phyloP scores from a whole-genome alignment of 2,888 invertebrate genomes.

The Pachymerium ferrugineum region DNA sequence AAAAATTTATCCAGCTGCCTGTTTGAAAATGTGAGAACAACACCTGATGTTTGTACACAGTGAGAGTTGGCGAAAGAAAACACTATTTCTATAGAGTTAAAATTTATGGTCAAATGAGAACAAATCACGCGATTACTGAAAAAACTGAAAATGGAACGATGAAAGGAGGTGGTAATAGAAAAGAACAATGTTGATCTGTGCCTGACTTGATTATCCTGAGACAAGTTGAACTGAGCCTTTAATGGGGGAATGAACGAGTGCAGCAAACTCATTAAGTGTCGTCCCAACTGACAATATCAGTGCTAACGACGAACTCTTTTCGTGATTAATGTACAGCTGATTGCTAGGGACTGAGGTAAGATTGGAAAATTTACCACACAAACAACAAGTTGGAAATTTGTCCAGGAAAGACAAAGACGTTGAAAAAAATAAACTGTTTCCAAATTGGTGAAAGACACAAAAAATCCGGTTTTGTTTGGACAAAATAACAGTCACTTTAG shows the following conservation, averaged over 20 bases:
- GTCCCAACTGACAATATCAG: slow-evolving; percentile 21
- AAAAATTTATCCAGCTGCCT: background rate
- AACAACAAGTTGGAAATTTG: background rate
- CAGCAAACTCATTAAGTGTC: slow-evolving; percentile 21
- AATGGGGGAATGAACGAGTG: slow-evolving; percentile 10
- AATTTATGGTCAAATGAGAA: background rate
- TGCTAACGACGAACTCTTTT: slow-evolving; percentile 15
- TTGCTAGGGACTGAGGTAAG: background rate
- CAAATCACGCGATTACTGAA: slow-evolving; percentile 1
- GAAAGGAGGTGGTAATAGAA: background rate
- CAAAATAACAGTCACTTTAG: background rate
- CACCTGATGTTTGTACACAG: background rate
- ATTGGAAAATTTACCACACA: slow-evolving; percentile 9
- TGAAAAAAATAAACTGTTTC: background rate
- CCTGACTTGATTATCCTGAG: slow-evolving; percentile 14
- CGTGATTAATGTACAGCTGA: slow-evolving; percentile 15
- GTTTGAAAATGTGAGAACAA: background rate
- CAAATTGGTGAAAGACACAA: background rate
- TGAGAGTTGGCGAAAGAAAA: background rate
- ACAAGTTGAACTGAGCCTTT: slow-evolving; percentile 10
- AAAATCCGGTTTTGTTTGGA: background rate
- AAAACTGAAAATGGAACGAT: background rate
- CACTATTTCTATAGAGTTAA: background rate
- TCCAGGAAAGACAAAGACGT: background rate
- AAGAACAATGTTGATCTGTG: slow-evolving; percentile 18